Evolutionary conservation across 1,140 invertebrate genomes (phyloP), one percentile per base, ranked within the genome.

Genomic region (Tetramorium parvispinum): DNA sequence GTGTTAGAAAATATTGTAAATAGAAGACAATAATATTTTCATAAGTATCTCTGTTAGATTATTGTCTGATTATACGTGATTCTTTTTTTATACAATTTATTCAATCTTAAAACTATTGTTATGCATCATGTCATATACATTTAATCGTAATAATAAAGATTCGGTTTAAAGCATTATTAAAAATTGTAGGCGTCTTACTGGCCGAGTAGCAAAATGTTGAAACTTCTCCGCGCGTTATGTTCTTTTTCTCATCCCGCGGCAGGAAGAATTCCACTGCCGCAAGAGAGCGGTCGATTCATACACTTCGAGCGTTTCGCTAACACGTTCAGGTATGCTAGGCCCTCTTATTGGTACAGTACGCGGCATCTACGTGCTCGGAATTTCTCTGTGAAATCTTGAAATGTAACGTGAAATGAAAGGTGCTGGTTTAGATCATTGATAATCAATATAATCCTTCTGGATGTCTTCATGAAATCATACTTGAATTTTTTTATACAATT

Each of bases 321-420:
- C 66, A 82, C 79, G 68, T 82, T 82, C 79, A 73, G 79, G 66
- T 73, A 82, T 82, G 78, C 78, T 24, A 55, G 79, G 66, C 79
- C 40, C 66, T 82, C 73, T 82, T 82, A 82, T 82, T 82, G 68
- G 79, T 73, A 73, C 66, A 73, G 79, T 53, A 24, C 49, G 49
- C 63, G 49, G 78, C 51, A 65, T 68, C 63, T 81, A 81, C 79
- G 66, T 73, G 66, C 51, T 32, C 24, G 51, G 66, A 82, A 82
- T 82, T 82, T 40, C 51, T 46, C 40, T 57, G 7, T 16, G 40
- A 73, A 71, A 82, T 82, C 79, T 82, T 82, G 51, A 82, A 82
- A 82, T 24, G 18, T 46, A 82, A 82, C 11, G n/a, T n/a, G n/a
- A n/a, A n/a, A n/a, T n/a, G 66, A 73, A 82, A 71, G 43, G 40